These are phyloP conservation scores for Mus spicilegus DNA, from an alignment of 2,113 vertebrate genomes.

Conservation along the genomic window DNA sequence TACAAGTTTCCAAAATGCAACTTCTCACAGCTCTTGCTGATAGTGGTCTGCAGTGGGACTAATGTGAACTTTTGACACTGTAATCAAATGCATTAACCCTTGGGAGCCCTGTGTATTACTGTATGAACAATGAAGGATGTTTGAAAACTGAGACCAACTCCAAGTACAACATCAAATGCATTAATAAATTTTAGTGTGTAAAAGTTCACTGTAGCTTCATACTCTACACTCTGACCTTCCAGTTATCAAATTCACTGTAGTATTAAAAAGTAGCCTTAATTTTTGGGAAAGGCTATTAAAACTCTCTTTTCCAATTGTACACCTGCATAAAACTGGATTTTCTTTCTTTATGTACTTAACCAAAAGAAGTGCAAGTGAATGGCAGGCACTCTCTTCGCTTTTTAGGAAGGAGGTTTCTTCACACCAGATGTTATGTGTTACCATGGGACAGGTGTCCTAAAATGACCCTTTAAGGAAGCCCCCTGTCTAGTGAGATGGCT, in stretches of 20 bases:
- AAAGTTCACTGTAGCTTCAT: conserved; percentile 7
- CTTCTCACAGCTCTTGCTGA: background rate
- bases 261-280: background rate
- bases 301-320: background rate
- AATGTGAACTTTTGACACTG: conserved; percentile 27
- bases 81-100: background rate
- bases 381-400: background rate
- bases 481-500: background rate
- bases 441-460: too few species aligned
- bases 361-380: background rate
- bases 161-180: background rate
- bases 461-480: background rate
- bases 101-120: background rate
- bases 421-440: background rate
- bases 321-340: conserved; percentile 18
- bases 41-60: background rate
- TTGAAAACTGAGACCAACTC: background rate
- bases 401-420: background rate
- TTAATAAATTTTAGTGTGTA: background rate
- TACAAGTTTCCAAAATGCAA: conserved; percentile 9
- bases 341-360: conserved; percentile 17
- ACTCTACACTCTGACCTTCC: background rate
- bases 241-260: background rate
- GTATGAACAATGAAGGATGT: background rate
- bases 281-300: conserved; percentile 23